Percentiles rank a stretch among this genome's conserved stretches.
phyloP scores from a whole-genome alignment of 2,888 invertebrate genomes.

The Drosophila acutilabella region DNA sequence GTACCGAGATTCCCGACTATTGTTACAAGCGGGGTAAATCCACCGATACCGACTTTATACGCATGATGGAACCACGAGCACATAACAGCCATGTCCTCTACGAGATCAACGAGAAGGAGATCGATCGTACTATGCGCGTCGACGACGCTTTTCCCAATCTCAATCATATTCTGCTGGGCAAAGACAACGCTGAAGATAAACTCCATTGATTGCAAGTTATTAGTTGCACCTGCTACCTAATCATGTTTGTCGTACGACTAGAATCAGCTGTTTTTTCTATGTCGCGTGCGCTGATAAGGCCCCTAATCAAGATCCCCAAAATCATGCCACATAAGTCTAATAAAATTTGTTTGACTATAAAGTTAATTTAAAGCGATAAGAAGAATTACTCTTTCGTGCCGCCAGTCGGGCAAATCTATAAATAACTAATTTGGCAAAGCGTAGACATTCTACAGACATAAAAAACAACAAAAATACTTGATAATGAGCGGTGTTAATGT shows the following conservation, averaged over 20 bases:
- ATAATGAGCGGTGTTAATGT: constrained; percentile 4
- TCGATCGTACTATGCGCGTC: not conserved
- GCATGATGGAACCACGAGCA: not conserved
- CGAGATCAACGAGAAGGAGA: constrained; percentile 34
- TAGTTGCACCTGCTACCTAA: not conserved
- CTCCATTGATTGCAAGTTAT: not conserved
- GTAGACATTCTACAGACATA: constrained; percentile 2
- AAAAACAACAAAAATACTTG: not conserved
- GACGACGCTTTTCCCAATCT: not conserved
- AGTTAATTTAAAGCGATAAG: constrained; percentile 24
- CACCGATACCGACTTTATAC: constrained; percentile 31
- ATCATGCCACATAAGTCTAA: not conserved
- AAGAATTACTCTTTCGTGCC: not conserved
- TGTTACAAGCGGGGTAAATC: constrained; percentile 35
- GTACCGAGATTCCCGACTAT: constrained; percentile 29
- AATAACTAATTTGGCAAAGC: not conserved
- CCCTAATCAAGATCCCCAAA: not conserved
- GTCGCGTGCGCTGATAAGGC: not conserved
- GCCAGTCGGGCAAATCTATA: not conserved
- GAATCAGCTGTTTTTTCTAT: not conserved
- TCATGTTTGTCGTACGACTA: not conserved
- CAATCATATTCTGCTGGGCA: constrained; percentile 24
- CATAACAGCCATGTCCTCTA: constrained; percentile 25
- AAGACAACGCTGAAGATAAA: not conserved
- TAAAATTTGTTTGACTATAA: constrained; percentile 14